Conservation (phyloP, 1,140 invertebrate species). For the Rhysida immarginata region DNA sequence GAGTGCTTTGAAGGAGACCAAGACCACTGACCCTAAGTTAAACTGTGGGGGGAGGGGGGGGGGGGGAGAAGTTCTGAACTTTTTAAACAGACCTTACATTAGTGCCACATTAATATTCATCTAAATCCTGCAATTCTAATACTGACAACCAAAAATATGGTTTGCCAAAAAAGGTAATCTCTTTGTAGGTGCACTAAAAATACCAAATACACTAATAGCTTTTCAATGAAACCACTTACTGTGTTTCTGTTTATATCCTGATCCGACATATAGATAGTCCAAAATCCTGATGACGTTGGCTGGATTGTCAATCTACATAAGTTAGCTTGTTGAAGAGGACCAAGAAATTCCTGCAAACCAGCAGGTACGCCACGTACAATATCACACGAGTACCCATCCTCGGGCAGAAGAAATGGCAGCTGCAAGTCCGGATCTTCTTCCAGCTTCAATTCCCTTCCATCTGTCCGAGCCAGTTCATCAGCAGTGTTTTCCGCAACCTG, state of each 20-base stretch:
- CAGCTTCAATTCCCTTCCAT: constrained; percentile 61
- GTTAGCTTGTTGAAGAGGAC: constrained; percentile 66
- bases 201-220: constrained; percentile 4
- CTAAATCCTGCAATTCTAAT: too few relatives aligned
- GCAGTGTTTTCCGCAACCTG: constrained; percentile 78
- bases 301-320: constrained; percentile 78
- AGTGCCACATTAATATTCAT: too few relatives aligned
- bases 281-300: constrained; percentile 73
- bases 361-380: constrained; percentile 80
- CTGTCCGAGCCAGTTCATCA: constrained; percentile 74
- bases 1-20: too few relatives aligned
- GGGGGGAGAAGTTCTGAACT: too few relatives aligned
- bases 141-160: too few relatives aligned
- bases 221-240: constrained; percentile 6
- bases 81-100: too few relatives aligned
- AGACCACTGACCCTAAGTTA: too few relatives aligned
- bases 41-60: too few relatives aligned
- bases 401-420: constrained; percentile 79
- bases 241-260: constrained; percentile 15
- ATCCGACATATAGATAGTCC: constrained; percentile 81
- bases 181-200: too few relatives aligned
- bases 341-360: constrained; percentile 81
- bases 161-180: too few relatives aligned
- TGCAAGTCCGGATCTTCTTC: constrained; percentile 75
- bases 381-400: constrained; percentile 96